A percentile compares a stretch with the other conserved stretches of the same genome.
phyloP scores from a whole-genome alignment of 92 coral and sea anemone species.

The Parazoanthus atlanticus region DNA sequence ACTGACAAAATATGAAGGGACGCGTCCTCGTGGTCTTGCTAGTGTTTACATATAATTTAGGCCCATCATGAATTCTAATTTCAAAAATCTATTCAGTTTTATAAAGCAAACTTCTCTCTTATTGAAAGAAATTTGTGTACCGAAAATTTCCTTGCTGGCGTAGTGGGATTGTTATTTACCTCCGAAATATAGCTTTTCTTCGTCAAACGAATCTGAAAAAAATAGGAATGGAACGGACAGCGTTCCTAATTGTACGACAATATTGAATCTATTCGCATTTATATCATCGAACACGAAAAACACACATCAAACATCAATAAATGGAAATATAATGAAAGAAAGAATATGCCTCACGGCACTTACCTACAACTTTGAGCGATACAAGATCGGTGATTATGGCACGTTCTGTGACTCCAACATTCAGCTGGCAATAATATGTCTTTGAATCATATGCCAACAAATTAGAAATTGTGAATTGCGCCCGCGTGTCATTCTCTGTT shows the following conservation, averaged over 20 bases:
- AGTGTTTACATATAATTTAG: slow-evolving; percentile 31
- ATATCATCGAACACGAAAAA: slow-evolving; percentile 5
- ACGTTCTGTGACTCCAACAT: background rate
- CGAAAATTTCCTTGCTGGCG: background rate
- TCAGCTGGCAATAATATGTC: slow-evolving; percentile 25
- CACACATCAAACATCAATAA: slow-evolving; percentile 9
- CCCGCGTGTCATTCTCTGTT: slow-evolving; percentile 5
- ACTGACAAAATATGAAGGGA: background rate
- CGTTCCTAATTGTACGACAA: background rate
- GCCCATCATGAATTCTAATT: slow-evolving; percentile 23
- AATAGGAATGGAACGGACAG: background rate
- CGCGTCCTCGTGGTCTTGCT: background rate
- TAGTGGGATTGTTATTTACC: too few species aligned
- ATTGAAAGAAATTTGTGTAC: background rate
- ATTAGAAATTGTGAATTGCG: slow-evolving; percentile 26
- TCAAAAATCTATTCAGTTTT: slow-evolving; percentile 17
- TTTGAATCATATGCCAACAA: slow-evolving; percentile 5
- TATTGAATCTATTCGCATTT: background rate
- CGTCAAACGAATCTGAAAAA: background rate
- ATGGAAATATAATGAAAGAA: background rate
- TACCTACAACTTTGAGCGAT: slow-evolving; percentile 31
- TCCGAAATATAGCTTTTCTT: background rate
- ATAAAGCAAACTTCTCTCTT: background rate
- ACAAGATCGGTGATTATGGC: background rate
- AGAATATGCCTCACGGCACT: background rate